These are phyloP conservation scores for Amazona ochrocephala DNA, from an alignment of 2,797 vertebrate genomes.

Conservation along the genomic window DNA sequence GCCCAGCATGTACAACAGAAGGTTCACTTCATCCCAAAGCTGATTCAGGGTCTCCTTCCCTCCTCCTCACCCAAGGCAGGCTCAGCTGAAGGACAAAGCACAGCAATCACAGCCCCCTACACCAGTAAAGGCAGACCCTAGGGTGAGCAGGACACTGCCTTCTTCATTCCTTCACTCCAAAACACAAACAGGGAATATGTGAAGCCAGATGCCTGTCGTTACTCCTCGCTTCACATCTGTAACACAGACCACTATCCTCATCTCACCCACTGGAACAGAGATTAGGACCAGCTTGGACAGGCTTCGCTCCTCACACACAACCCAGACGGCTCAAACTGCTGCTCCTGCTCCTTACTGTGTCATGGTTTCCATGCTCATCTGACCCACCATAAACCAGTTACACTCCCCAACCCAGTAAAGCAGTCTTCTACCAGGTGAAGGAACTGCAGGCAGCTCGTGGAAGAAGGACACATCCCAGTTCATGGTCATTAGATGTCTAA, in stretches of 20 bases:
- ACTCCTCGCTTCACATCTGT: not conserved
- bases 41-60: not conserved
- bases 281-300: not conserved
- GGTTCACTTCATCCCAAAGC: not conserved
- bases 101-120: not conserved
- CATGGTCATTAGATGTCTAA: fast-evolving
- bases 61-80: not conserved
- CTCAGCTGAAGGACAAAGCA: not conserved
- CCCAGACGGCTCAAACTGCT: not conserved
- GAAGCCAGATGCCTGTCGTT: not conserved
- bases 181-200: not conserved
- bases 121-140: not conserved
- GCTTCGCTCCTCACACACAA: not conserved
- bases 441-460: not conserved
- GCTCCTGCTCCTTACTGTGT: not conserved
- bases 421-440: not conserved
- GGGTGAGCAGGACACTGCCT: not conserved
- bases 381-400: fast-evolving
- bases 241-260: not conserved
- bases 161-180: not conserved
- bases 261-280: not conserved
- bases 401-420: not conserved
- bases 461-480: not conserved
- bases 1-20: fast-evolving
- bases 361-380: not conserved